phyloP scores from a whole-genome alignment of 2,113 vertebrate species.

The Pteronura brasiliensis region DNA sequence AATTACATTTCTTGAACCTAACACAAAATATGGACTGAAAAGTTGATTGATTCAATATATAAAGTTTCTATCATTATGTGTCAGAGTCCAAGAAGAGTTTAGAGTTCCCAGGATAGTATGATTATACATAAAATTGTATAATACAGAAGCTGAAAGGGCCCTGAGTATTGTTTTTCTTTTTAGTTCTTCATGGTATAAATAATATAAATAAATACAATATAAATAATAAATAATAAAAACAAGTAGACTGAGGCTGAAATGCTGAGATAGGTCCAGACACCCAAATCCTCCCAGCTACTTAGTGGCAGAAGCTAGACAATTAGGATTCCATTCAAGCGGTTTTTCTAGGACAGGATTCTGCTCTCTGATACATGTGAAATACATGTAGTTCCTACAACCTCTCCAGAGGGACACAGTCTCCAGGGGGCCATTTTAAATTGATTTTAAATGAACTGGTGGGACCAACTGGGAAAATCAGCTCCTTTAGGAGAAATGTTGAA shows the following conservation, averaged over 20 bases:
- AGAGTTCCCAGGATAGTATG: not conserved
- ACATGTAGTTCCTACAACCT: not conserved
- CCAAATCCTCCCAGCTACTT: not conserved
- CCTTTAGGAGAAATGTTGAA: not conserved
- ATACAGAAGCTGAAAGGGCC: not conserved
- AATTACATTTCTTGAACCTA: not conserved
- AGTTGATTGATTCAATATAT: not conserved
- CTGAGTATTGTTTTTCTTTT: not conserved
- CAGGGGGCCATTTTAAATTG: not conserved
- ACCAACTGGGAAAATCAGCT: not conserved
- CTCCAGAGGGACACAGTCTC: not conserved
- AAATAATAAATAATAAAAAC: not conserved
- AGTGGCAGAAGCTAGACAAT: not conserved
- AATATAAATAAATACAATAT: not conserved
- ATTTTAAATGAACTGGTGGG: not conserved
- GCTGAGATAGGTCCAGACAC: not conserved
- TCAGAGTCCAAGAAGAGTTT: not conserved
- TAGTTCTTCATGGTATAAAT: not conserved
- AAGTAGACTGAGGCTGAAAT: not conserved
- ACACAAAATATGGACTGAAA: not conserved
- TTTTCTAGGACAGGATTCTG: not conserved
- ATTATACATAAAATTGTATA: not conserved
- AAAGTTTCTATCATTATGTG: not conserved
- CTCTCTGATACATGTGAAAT: not conserved
- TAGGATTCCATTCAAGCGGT: not conserved